phyloP scores from a whole-genome alignment of 2,113 vertebrate genomes.

The Corythaeola cristata region DNA sequence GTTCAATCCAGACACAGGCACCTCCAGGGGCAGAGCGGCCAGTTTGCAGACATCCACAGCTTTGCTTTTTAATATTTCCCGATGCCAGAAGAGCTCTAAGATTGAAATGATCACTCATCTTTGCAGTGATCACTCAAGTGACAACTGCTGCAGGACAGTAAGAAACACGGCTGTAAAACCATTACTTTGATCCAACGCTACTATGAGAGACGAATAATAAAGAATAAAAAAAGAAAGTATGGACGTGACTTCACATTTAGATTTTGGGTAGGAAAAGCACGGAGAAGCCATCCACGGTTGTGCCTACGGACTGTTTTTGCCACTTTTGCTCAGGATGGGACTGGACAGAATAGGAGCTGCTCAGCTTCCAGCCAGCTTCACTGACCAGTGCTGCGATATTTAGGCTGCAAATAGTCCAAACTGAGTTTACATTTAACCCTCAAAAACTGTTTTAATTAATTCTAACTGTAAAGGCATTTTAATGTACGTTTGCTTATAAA shows the following conservation, averaged over 20 bases:
- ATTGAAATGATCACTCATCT: neutral
- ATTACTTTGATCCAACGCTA: neutral
- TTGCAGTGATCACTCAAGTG: neutral
- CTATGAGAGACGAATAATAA: neutral
- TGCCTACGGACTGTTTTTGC: neutral
- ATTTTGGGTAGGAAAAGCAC: neutral
- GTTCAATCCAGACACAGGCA: neutral
- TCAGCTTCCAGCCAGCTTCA: neutral
- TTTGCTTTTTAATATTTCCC: neutral
- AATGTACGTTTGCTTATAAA: neutral
- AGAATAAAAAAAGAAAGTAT: neutral
- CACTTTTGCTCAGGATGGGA: neutral
- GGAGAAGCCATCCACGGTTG: neutral
- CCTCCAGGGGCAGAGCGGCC: neutral
- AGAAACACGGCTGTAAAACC: neutral
- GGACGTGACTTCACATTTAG: accelerated
- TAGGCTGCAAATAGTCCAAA: neutral
- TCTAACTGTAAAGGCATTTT: neutral
- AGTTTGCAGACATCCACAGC: neutral
- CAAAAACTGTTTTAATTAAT: neutral
- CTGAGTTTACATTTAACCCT: neutral
- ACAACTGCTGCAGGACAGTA: neutral
- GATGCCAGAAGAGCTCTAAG: neutral
- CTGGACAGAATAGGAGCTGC: neutral
- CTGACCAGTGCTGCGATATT: neutral